Base-by-base conservation (phyloP, 2,888 invertebrate species). In the Oscheius sp. region DNA sequence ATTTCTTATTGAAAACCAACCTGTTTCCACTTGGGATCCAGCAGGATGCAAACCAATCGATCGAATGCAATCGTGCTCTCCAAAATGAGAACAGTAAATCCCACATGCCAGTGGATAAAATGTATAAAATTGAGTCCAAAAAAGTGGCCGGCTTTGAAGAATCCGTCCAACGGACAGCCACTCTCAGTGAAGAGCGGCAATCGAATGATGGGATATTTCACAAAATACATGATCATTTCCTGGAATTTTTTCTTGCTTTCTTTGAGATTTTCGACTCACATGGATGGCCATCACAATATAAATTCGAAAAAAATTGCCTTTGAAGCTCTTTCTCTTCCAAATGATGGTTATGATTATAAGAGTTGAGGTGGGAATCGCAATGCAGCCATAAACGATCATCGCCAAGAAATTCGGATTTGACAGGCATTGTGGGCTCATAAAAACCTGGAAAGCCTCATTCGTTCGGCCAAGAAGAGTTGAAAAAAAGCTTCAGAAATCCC, bases 51-150 rank as follows among this genome's bases (percentile, higher is more conserved):
- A 10, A 61, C 42, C n/a, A 39, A 29, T 2, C 61, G 61, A 61
- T 61, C 61, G 25, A 61, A n/a, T 8, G 61, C 61, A 27, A 61
- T 61, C 31, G 45, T 61, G n/a, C 25, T 45, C n/a, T 42, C 45
- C 1, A 61, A 17, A 20, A 29, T 42, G 8, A 45, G 31, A 3
- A 45, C 45, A 15, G 45, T 45, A 39, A 45, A 45, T 42, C 61
- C 61, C 1, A 61, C 61, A 27, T 61, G 61, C 61, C 61, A 61
- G n/a, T 61, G 61, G 4, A 61, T 29, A 29, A 61, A 61, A 29
- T 61, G 61, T 10, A 61, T 45, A n/a, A 61, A 1, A 17, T 61
- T 45, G 17, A 61, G n/a, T 3, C 61, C 61, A 27, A 45, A 25
- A 42, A 61, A 61, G 15, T 42, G 39, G 5, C 17, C 29, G 0